Evolutionary conservation across 2,113 vertebrate genomes (phyloP).

Genomic region (Campylorhamphus procurvoides): DNA sequence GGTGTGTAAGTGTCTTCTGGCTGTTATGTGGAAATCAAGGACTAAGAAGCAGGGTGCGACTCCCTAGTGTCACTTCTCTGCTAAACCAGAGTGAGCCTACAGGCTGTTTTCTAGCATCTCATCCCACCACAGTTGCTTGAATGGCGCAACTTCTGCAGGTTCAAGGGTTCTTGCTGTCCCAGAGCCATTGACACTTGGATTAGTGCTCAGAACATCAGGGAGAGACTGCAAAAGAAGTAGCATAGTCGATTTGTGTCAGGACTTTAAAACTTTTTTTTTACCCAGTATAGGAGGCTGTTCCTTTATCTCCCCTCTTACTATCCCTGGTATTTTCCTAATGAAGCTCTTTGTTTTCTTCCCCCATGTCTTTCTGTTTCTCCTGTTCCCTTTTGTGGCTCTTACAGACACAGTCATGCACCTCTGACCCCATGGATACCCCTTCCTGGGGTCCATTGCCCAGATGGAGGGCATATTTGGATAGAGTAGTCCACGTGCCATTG

Average conservation of each 20-base stretch:
- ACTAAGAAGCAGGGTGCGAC: background rate
- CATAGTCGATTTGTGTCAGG: background rate
- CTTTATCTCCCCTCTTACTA: background rate
- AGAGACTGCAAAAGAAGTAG: background rate
- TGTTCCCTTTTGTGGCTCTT: background rate
- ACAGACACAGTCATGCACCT: background rate
- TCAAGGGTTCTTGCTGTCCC: background rate
- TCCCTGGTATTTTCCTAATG: background rate
- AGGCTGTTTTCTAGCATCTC: background rate
- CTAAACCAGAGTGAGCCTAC: background rate
- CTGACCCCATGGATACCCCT: background rate
- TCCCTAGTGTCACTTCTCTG: background rate
- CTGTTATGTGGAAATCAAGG: background rate
- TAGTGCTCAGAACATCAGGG: background rate
- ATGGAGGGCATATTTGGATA: background rate
- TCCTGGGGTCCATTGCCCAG: background rate
- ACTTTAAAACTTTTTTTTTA: background rate
- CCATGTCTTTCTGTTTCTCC: background rate
- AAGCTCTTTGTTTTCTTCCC: background rate
- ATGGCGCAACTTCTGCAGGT: background rate
- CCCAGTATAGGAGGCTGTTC: background rate
- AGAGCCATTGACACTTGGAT: background rate
- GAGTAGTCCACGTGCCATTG: background rate
- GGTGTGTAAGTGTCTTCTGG: background rate
- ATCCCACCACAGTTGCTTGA: background rate